Evolutionary conservation across 2,113 vertebrate genomes (phyloP).

Genomic region (Eptatretus burgeri): DNA sequence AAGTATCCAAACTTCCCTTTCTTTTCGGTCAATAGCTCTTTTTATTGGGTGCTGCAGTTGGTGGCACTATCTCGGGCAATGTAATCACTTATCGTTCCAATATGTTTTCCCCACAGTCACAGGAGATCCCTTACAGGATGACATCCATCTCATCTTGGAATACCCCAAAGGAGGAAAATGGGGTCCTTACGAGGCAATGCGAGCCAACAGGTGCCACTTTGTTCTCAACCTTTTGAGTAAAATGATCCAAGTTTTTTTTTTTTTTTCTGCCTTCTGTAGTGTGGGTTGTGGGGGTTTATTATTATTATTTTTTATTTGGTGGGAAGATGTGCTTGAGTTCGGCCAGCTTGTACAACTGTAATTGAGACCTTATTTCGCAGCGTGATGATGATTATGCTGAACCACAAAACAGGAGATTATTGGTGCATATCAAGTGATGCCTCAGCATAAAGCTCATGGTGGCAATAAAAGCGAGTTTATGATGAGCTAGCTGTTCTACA

Average conservation of each 20-base stretch:
- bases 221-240: too few species aligned
- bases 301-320: too few species aligned
- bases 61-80: not conserved
- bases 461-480: not conserved
- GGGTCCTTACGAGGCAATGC: constrained; percentile 25
- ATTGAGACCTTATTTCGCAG: too few species aligned
- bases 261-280: too few species aligned
- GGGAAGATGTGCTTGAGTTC: too few species aligned
- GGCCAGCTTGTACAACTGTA: too few species aligned
- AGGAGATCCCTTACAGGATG: constrained; percentile 26
- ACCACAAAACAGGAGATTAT: too few species aligned
- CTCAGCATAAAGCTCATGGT: not conserved
- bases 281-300: too few species aligned
- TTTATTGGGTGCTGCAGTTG: not conserved
- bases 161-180: constrained; percentile 28
- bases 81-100: not conserved
- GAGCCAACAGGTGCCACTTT: constrained; percentile 27
- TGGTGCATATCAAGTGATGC: too few species aligned
- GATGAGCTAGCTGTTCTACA: not conserved
- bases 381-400: too few species aligned
- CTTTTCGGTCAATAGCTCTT: not conserved
- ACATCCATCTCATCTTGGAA: constrained; percentile 36
- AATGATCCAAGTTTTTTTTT: too few species aligned
- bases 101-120: constrained; percentile 18
- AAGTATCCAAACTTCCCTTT: not conserved